phyloP scores from a whole-genome alignment of 2,113 vertebrate species.

The Felis chaus region DNA sequence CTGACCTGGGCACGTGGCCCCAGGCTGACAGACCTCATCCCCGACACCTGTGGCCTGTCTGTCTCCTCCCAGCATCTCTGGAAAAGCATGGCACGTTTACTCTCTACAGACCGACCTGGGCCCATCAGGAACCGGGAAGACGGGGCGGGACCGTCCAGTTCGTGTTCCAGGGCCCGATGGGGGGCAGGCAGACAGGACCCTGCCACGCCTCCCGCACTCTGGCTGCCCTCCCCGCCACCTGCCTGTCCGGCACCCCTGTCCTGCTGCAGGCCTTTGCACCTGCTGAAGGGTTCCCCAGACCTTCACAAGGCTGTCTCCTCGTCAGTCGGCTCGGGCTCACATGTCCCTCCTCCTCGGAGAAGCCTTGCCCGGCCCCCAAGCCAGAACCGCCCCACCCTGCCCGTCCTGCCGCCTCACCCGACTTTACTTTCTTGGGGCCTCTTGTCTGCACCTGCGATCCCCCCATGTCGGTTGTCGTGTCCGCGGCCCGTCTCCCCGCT shows the following conservation, averaged over 20 bases:
- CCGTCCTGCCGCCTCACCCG: accelerated
- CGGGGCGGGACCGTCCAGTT: not conserved
- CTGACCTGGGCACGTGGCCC: no score
- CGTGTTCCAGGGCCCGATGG: accelerated
- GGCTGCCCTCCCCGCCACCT: not conserved
- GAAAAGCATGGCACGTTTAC: not conserved
- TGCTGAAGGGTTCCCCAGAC: accelerated
- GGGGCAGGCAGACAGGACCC: not conserved
- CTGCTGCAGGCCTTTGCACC: not conserved
- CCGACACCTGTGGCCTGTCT: not conserved
- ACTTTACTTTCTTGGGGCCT: not conserved
- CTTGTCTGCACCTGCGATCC: not conserved
- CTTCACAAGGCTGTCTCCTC: not conserved
- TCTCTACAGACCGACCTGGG: no score
- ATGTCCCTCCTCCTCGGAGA: not conserved
- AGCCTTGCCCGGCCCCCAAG: not conserved
- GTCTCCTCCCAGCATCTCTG: not conserved
- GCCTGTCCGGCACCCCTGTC: accelerated
- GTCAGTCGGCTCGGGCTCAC: not conserved
- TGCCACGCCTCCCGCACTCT: not conserved
- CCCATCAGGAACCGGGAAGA: not conserved
- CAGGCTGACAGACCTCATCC: not conserved
- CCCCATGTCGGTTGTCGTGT: accelerated
- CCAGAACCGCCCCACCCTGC: not conserved
- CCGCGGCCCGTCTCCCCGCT: accelerated